Base-by-base conservation (phyloP, 1,140 invertebrate genomes). In the Aradophagus sp. region DNA sequence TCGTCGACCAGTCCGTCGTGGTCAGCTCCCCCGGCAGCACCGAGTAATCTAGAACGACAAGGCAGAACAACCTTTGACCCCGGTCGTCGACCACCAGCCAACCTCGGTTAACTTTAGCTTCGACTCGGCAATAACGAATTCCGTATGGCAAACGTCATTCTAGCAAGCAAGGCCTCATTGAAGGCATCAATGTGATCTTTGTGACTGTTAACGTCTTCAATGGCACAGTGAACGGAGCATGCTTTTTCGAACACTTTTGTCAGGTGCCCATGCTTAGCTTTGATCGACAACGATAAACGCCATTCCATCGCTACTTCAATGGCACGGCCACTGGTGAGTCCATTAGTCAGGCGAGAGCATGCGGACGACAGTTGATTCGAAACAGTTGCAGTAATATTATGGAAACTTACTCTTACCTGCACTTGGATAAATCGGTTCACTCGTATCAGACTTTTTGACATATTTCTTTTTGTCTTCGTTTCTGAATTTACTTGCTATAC, bases 31-130 rank as follows among this genome's bases (percentile, higher is more conserved):
- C 67, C 1, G 80, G 73, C 50, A 82, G 62, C 32, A 79, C 74
- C 67, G 82, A 70, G 67, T 83, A 84, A 82, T 84, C 83, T 84
- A 84, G 27, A 84, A 84, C 76, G 76, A 59, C 42, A 70, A 74
- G 20, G 4, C 17, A 39, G 35, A 38, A 17, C 31, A 15, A 34
- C 35, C 39, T 15, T 45, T 48, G 20, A 52, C 36, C 38, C 36
- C 41, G 11, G 2, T 11, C n/a, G 3, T 11, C 2, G 31, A 20
- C 48, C n/a, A n/a, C n/a, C n/a, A n/a, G n/a, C n/a, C n/a, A n/a
- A n/a, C n/a, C n/a, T n/a, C n/a, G n/a, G n/a, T n/a, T n/a, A n/a
- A n/a, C n/a, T n/a, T n/a, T n/a, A n/a, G 15, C 32, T 6, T 8
- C 35, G 14, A 19, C 20, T 14, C 11, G 5, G 2, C 36, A 36